These are phyloP conservation scores for Orchestia grillus DNA, from an alignment of 1,140 invertebrate species.

Conservation along the genomic window DNA sequence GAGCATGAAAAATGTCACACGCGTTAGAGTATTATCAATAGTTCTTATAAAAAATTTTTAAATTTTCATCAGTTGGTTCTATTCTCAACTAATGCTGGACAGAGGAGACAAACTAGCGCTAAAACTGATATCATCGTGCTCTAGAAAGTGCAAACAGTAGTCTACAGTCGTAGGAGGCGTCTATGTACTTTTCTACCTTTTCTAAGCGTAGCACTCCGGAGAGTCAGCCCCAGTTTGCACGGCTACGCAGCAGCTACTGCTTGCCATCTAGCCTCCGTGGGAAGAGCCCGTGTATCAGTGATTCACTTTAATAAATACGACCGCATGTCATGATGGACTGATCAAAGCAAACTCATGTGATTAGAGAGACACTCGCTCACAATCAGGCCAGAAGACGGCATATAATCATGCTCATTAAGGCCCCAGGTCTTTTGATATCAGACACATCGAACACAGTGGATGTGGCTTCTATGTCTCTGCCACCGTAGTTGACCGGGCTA, in stretches of 20 bases:
- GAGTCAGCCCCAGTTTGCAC: neutral
- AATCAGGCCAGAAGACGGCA: neutral
- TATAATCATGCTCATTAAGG: constrained; percentile 10
- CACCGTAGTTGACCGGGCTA: neutral
- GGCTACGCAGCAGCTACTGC: neutral
- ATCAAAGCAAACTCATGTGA: constrained; percentile 17
- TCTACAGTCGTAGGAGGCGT: no score
- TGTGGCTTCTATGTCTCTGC: neutral
- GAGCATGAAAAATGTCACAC: neutral
- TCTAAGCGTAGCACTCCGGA: neutral
- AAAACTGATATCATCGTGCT: neutral
- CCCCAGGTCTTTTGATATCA: neutral
- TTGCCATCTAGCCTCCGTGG: neutral
- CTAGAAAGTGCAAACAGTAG: neutral
- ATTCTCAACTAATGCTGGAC: no score
- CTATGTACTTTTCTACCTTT: neutral
- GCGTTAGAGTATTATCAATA: neutral
- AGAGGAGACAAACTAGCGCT: no score
- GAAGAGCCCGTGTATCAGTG: neutral
- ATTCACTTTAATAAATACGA: constrained; percentile 9
- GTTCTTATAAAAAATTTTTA: neutral
- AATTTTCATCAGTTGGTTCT: neutral
- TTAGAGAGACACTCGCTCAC: constrained; percentile 19
- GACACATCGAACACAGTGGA: neutral
- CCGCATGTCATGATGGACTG: neutral